Evolutionary conservation across 2,113 vertebrate species (phyloP).

Genomic region (Zootoca vivipara): DNA sequence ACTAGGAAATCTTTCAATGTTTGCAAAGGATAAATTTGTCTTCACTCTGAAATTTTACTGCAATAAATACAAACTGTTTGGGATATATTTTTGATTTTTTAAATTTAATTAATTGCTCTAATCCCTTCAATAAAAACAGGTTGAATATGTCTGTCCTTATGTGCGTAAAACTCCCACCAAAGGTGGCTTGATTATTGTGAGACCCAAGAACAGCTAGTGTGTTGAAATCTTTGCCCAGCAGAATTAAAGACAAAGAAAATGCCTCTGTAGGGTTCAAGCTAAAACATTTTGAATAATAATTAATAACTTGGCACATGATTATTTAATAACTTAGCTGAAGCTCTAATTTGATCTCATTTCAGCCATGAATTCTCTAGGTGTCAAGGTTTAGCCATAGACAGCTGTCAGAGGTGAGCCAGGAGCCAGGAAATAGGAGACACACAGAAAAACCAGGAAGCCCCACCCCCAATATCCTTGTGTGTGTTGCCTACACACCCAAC

Average conservation of each 20-base stretch:
- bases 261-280: background rate
- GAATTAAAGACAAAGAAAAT: background rate
- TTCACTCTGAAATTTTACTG: slow-evolving; percentile 34
- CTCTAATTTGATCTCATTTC: background rate
- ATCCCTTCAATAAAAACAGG: background rate
- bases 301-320: background rate
- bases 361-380: background rate
- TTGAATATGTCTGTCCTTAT: background rate
- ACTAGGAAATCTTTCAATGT: slow-evolving; percentile 66
- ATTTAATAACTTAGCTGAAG: too few species aligned
- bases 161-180: background rate
- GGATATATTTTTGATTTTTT: background rate
- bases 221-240: background rate
- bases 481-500: too few species aligned
- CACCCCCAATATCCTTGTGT: too few species aligned
- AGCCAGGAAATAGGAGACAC: background rate
- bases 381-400: background rate
- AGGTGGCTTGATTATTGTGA: background rate
- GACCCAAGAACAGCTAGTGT: background rate
- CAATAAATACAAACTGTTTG: background rate
- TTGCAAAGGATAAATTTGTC: slow-evolving; percentile 57
- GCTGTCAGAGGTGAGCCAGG: background rate
- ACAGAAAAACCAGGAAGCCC: background rate
- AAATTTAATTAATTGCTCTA: background rate
- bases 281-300: background rate